Evolutionary conservation across 2,888 invertebrate species (phyloP).

Genomic region (Acronicta psi): DNA sequence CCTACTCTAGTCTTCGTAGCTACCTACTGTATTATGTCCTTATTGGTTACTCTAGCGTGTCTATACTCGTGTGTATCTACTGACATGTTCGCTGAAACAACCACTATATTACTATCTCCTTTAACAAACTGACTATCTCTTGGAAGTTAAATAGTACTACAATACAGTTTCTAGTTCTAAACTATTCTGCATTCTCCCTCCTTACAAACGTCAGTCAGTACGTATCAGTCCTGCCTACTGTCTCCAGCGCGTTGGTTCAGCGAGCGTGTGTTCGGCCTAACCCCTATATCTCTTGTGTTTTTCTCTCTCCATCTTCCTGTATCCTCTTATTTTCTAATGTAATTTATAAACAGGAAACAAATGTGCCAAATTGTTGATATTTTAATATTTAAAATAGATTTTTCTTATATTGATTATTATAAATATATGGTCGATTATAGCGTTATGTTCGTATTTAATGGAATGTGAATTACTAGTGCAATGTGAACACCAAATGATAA

Average conservation of each 20-base stretch:
- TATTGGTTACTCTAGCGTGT: conserved; percentile 71
- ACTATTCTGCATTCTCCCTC: background rate
- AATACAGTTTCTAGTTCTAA: background rate
- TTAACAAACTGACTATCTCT: background rate
- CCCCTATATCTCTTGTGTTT: conserved; percentile 39
- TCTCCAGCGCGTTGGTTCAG: conserved; percentile 33
- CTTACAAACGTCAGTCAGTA: conserved; percentile 7
- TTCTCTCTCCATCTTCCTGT: conserved; percentile 56
- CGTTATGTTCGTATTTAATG: conserved; percentile 62
- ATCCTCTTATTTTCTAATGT: conserved; percentile 63
- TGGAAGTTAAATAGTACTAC: background rate
- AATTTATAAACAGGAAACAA: conserved; percentile 78
- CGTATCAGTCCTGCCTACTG: conserved; percentile 37
- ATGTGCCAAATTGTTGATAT: conserved; percentile 87
- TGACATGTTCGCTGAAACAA: conserved; percentile 48
- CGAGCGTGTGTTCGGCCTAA: conserved; percentile 48
- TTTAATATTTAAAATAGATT: conserved; percentile 69
- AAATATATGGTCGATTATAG: conserved; percentile 62
- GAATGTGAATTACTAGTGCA: conserved; percentile 72
- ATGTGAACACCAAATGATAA: conserved; percentile 83
- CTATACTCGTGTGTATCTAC: conserved; percentile 57
- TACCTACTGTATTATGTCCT: conserved; percentile 62
- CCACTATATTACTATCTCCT: conserved; percentile 6
- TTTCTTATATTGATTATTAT: conserved; percentile 72
- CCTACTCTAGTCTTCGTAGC: conserved; percentile 77